Evolutionary conservation across 1,140 invertebrate species (phyloP), one percentile per base, ranked within the genome.

Genomic region (Lutraria rhynchaena): DNA sequence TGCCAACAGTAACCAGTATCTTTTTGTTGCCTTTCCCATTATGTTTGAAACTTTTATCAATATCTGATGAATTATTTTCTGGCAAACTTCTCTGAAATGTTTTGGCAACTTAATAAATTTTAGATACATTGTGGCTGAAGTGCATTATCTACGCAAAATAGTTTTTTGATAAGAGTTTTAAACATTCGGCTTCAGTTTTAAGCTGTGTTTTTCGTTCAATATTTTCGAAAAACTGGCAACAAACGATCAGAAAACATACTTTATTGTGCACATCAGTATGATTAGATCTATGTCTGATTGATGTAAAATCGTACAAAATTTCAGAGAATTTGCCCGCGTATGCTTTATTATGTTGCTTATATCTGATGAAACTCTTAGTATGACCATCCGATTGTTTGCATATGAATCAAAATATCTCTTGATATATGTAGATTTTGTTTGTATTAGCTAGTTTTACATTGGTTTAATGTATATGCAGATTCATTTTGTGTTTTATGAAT

Each of bases 21-120:
- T 80, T 67, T 80, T 67, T 80, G 76, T 80, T 80, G 63, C 63
- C 76, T 61, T 57, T 73, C 55, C 70, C 37, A 31, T 73, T 73
- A 57, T 73, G 53, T 73, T 58, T 58, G 53, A 73, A 46, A 73
- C 58, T 74, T 58, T 24, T 58, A 41, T 73, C 46, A 58, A 58
- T 73, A 73, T 51, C 29, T 4, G 44, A 73, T 51, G 33, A 27
- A 73, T 57, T 44, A 44, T 73, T 73, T 73, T 71, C 29, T 44
- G 31, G 24, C 22, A 46, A 15, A 46, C 17, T 67, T 57, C 51
- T 71, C 69, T 71, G 51, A 57, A 71, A 71, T 71, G 5, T 55
- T 33, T 71, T 57, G 44, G 44, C 19, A 19, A 11, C 11, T 49
- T 49, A 11, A 9, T 11, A 49, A 11, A 49, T 49, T 49, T 11